These are phyloP conservation scores for Notodonta dromedarius DNA, from an alignment of 2,888 invertebrate species.

Conservation along the genomic window DNA sequence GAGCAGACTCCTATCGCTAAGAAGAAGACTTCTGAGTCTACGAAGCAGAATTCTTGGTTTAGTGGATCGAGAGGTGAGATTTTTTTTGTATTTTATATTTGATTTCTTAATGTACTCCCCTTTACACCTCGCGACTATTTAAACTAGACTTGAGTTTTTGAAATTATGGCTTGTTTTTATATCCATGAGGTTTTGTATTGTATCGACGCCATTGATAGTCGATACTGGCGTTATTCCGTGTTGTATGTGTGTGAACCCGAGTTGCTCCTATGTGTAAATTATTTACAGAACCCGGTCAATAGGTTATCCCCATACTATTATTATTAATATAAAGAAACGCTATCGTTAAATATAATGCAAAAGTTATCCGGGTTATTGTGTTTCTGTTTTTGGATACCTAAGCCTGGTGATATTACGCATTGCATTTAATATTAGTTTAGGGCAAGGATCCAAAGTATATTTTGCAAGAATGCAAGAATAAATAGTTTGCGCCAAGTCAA, in stretches of 20 bases:
- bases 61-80: conserved; percentile 69
- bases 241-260: no score
- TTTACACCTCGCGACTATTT: no score
- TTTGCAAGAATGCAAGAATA: neutral
- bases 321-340: neutral
- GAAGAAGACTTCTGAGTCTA: conserved; percentile 67
- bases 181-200: no score
- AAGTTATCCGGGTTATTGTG: neutral
- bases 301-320: neutral
- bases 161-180: no score
- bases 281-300: no score
- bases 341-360: neutral
- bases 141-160: no score
- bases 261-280: no score
- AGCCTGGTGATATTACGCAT: neutral
- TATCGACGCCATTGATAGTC: no score
- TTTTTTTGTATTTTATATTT: no score
- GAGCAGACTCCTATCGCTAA: conserved; percentile 68
- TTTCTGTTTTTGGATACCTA: neutral
- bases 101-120: neutral
- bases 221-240: no score
- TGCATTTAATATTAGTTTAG: neutral
- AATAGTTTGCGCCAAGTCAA: neutral
- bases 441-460: neutral
- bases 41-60: conserved; percentile 74